Evolutionary conservation across 2,888 invertebrate genomes (phyloP).

Genomic region (Amblyjoppa proteus): DNA sequence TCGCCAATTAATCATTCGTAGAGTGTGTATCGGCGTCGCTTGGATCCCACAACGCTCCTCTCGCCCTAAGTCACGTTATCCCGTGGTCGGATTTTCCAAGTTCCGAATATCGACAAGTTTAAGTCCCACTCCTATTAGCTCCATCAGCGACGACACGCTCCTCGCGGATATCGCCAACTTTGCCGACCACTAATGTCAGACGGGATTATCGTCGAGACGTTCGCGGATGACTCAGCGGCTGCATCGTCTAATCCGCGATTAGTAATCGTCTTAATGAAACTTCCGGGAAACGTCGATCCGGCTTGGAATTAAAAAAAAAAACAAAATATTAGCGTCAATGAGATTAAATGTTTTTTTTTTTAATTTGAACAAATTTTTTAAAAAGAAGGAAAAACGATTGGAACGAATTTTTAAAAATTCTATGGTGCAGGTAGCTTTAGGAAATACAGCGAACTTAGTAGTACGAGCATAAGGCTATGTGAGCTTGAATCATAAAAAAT

Average conservation of each 20-base stretch:
- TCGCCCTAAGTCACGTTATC: neutral
- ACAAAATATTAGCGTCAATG: neutral
- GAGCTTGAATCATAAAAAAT: too few species aligned
- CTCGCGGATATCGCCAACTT: neutral
- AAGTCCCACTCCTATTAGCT: neutral
- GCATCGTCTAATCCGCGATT: neutral
- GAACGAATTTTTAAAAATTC: too few species aligned
- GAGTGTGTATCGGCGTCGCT: neutral
- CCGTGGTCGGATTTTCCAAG: slow-evolving; percentile 21
- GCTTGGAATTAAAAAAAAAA: neutral
- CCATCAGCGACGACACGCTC: neutral
- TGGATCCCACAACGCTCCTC: neutral
- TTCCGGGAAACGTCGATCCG: neutral
- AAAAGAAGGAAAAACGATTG: too few species aligned
- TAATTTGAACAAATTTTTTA: too few species aligned
- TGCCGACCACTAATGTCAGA: neutral
- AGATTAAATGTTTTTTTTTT: neutral
- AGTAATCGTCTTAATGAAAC: neutral
- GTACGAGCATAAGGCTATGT: too few species aligned
- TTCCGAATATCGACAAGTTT: slow-evolving; percentile 12
- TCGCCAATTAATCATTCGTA: slow-evolving; percentile 43
- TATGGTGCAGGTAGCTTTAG: too few species aligned
- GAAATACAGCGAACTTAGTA: too few species aligned
- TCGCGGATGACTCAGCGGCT: neutral
- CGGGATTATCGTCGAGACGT: neutral